These are phyloP conservation scores for Thera britannica DNA, from an alignment of 2,888 invertebrate species.

Conservation along the genomic window DNA sequence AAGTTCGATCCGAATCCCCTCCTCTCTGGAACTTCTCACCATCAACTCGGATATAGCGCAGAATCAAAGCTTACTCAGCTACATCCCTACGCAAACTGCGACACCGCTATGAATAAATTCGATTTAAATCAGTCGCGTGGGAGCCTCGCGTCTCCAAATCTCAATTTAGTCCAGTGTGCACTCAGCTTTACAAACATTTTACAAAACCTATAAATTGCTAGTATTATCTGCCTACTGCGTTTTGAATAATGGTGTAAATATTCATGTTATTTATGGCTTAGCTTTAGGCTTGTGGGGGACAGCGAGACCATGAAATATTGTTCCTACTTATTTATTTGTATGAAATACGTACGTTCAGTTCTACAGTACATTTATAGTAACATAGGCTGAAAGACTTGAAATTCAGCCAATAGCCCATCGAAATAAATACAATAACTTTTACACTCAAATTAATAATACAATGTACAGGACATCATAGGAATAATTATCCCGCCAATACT, in stretches of 20 bases:
- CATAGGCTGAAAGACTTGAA: not conserved
- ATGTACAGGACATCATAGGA: too few relatives aligned
- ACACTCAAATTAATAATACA: too few relatives aligned
- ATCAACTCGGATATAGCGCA: constrained; percentile 1
- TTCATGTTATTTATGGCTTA: constrained; percentile 32
- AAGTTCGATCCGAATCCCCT: not conserved
- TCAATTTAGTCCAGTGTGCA: constrained; percentile 52
- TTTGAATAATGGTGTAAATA: constrained; percentile 33
- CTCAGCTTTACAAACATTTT: constrained; percentile 40
- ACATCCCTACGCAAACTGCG: constrained; percentile 25
- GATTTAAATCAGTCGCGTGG: constrained; percentile 59
- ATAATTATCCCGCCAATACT: too few relatives aligned
- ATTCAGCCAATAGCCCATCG: not conserved
- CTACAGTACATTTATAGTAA: not conserved
- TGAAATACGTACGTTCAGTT: not conserved
- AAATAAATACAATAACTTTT: too few relatives aligned
- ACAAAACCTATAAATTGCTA: constrained; percentile 38
- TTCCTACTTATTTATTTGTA: not conserved
- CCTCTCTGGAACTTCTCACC: not conserved
- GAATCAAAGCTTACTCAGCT: constrained; percentile 9
- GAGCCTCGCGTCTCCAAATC: constrained; percentile 54
- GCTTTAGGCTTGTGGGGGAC: constrained; percentile 30
- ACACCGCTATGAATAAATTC: constrained; percentile 36
- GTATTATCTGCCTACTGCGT: constrained; percentile 37
- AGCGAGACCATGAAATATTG: constrained; percentile 13